Evolutionary conservation across 2,797 vertebrate species (phyloP).

Genomic region (Psittacula derbiana): DNA sequence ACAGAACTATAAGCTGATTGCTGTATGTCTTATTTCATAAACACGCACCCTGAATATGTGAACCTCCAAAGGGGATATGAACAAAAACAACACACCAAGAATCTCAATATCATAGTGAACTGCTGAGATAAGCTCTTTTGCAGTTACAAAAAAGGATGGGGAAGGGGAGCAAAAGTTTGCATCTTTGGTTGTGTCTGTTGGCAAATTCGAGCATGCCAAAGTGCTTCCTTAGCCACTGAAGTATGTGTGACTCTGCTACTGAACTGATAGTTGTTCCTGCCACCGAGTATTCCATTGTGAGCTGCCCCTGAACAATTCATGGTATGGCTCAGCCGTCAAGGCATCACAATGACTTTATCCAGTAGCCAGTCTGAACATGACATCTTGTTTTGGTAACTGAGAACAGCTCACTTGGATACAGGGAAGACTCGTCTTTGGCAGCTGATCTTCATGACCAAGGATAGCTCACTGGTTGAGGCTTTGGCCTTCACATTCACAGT

Average conservation of each 20-base stretch:
- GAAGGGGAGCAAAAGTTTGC: neutral
- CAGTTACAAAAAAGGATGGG: neutral
- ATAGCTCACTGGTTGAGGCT: neutral
- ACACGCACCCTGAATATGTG: neutral
- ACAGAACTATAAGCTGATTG: neutral
- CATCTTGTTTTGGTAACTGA: neutral
- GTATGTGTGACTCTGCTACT: neutral
- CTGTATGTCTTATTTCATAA: neutral
- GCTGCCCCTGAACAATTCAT: neutral
- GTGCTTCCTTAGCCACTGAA: neutral
- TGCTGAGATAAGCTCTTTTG: neutral
- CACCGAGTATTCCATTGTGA: neutral
- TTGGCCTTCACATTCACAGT: neutral
- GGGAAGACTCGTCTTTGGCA: neutral
- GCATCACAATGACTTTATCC: neutral
- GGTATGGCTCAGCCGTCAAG: neutral
- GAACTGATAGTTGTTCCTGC: neutral
- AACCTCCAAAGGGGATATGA: neutral
- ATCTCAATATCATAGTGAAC: neutral
- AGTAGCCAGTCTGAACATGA: neutral
- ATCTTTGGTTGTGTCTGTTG: neutral
- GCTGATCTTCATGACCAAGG: neutral
- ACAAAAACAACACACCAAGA: neutral
- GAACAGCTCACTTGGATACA: neutral
- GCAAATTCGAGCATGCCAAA: neutral